phyloP scores from a whole-genome alignment of 2,113 vertebrate genomes.

The Hippocampus guttulatus region DNA sequence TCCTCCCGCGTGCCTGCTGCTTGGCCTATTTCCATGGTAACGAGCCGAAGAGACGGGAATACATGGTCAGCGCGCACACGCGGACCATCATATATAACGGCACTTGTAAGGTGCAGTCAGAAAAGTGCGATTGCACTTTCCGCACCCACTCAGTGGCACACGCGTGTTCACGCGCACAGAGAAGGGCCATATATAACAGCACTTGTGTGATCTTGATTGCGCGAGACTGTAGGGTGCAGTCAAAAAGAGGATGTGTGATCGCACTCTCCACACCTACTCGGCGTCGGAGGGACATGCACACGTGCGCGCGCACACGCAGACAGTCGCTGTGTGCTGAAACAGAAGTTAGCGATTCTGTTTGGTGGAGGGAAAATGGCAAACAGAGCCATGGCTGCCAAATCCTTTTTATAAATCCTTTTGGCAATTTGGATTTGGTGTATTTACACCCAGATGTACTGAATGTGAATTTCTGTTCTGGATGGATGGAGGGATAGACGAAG shows the following conservation, averaged over 20 bases:
- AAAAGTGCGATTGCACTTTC: constrained; percentile 63
- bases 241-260: constrained; percentile 61
- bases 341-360: constrained; percentile 53
- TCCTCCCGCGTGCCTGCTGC: constrained; percentile 63
- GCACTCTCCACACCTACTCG: constrained; percentile 53
- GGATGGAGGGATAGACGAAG: background rate
- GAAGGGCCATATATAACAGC: constrained; percentile 22
- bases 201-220: constrained; percentile 41
- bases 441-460: constrained; percentile 15
- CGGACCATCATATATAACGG: constrained; percentile 13
- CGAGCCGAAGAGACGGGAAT: constrained; percentile 55
- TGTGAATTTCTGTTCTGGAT: background rate
- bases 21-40: constrained; percentile 74
- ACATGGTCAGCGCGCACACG: constrained; percentile 14
- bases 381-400: constrained; percentile 34
- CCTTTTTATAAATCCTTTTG: constrained; percentile 47
- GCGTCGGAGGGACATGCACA: constrained; percentile 29
- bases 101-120: constrained; percentile 51
- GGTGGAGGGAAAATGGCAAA: constrained; percentile 51
- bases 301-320: constrained; percentile 8
- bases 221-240: constrained; percentile 54
- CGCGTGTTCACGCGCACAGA: constrained; percentile 17
- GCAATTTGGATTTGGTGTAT: constrained; percentile 45
- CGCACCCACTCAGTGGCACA: constrained; percentile 45
- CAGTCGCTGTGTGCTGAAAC: constrained; percentile 42